phyloP scores from a whole-genome alignment of 2,797 vertebrate species.

The Vespertilio murinus region DNA sequence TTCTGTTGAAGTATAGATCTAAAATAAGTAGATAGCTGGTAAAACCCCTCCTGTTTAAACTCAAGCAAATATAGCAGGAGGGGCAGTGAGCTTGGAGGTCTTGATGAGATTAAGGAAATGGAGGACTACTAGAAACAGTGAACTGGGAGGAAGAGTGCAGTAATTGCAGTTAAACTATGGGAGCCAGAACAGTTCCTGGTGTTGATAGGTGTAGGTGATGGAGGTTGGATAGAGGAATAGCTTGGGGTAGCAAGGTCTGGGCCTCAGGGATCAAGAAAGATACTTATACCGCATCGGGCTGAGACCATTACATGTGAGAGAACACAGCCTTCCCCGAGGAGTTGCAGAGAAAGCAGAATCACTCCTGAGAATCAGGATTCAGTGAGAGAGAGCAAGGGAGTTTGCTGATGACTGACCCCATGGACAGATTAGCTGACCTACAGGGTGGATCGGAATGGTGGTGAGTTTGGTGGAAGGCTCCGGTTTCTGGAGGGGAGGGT shows the following conservation, averaged over 20 bases:
- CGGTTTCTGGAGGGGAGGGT: background rate
- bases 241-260: background rate
- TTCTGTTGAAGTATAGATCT: background rate
- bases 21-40: background rate
- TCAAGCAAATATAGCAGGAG: no score
- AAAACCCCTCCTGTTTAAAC: no score
- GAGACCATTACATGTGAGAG: no score
- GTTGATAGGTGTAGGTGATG: fast-evolving
- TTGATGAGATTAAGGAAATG: no score
- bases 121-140: background rate
- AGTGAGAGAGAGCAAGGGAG: background rate
- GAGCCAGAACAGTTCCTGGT: background rate
- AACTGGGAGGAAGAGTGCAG: background rate
- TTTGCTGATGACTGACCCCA: background rate
- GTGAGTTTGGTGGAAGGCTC: background rate
- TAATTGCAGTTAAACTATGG: background rate
- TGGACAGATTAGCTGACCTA: background rate
- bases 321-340: background rate
- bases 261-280: background rate
- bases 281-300: background rate
- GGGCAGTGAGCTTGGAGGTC: background rate
- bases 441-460: background rate
- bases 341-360: no score
- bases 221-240: background rate
- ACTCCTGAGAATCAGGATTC: background rate